phyloP scores from a whole-genome alignment of 2,888 invertebrate genomes.

The Leucophora obtusa region DNA sequence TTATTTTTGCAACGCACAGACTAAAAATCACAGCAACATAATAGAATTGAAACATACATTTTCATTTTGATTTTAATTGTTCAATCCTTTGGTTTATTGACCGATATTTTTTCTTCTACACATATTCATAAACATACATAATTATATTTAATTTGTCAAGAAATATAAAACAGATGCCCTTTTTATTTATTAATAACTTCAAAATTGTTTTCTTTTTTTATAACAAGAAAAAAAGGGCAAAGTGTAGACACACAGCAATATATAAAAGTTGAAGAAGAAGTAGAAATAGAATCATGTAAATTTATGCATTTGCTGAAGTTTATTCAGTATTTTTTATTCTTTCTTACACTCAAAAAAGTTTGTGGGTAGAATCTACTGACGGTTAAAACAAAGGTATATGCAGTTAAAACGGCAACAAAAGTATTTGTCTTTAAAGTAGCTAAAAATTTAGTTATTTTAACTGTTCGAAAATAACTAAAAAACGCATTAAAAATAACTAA shows the following conservation, averaged over 20 bases:
- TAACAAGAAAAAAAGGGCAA: constrained; percentile 11
- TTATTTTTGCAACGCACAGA: too few relatives aligned
- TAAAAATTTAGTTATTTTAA: too few relatives aligned
- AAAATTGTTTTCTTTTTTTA: constrained; percentile 12
- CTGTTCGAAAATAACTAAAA: too few relatives aligned
- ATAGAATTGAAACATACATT: too few relatives aligned
- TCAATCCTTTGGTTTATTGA: constrained; percentile 50
- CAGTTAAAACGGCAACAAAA: too few relatives aligned
- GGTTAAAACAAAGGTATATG: too few relatives aligned
- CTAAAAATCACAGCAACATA: too few relatives aligned
- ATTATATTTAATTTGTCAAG: constrained; percentile 66
- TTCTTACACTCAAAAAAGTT: too few relatives aligned
- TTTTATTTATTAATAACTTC: constrained; percentile 31
- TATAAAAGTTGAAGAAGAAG: constrained; percentile 24
- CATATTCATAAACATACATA: constrained; percentile 34
- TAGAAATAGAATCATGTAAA: constrained; percentile 23
- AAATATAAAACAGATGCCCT: constrained; percentile 66
- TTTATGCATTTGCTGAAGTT: constrained; percentile 19
- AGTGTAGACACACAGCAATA: constrained; percentile 23
- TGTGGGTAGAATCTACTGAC: too few relatives aligned
- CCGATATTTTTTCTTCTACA: constrained; percentile 49
- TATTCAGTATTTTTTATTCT: background rate
- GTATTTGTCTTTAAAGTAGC: too few relatives aligned
- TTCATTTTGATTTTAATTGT: background rate
- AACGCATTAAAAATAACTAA: too few relatives aligned